Evolutionary conservation across 2,113 vertebrate species (phyloP).

Genomic region (Cyprinodon variegatus): DNA sequence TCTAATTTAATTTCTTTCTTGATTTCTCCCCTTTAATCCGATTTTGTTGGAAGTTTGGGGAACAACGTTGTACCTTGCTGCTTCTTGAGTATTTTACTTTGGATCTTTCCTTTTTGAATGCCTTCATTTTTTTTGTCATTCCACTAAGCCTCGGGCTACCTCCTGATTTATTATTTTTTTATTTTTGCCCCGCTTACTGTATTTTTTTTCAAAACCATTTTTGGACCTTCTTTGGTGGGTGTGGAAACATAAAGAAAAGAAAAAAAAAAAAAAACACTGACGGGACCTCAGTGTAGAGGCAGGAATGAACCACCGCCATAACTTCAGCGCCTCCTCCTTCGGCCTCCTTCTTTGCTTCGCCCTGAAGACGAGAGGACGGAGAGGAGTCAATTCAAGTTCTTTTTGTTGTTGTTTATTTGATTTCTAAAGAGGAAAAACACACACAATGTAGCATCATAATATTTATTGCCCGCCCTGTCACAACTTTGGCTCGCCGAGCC

Average conservation of each 20-base stretch:
- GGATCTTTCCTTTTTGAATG: constrained; percentile 58
- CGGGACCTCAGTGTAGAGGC: constrained; percentile 72
- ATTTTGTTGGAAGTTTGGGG: constrained; percentile 60
- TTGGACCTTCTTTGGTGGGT: constrained; percentile 71
- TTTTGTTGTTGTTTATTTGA: constrained; percentile 16
- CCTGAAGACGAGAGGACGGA: constrained; percentile 66
- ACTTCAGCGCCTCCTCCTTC: constrained; percentile 52
- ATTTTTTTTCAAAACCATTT: constrained; percentile 41
- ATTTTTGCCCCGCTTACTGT: constrained; percentile 32
- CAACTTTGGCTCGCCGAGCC: constrained; percentile 81
- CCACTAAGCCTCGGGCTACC: constrained; percentile 93
- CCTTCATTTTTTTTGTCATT: constrained; percentile 82
- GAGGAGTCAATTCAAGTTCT: constrained; percentile 70
- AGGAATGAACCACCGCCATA: constrained; percentile 64
- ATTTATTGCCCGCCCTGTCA: constrained; percentile 89
- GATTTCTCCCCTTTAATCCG: constrained; percentile 63
- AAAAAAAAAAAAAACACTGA: constrained; percentile 41
- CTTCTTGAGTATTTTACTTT: constrained; percentile 44
- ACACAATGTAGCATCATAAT: constrained; percentile 88
- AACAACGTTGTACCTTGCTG: constrained; percentile 61
- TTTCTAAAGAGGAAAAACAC: constrained; percentile 81
- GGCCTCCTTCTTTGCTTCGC: constrained; percentile 66
- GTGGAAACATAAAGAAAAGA: constrained; percentile 35
- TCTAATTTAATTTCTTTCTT: constrained; percentile 40
- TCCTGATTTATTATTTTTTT: constrained; percentile 65